Base-by-base conservation (phyloP, 2,888 invertebrate species). In the Omphaloscelis lunosa region DNA sequence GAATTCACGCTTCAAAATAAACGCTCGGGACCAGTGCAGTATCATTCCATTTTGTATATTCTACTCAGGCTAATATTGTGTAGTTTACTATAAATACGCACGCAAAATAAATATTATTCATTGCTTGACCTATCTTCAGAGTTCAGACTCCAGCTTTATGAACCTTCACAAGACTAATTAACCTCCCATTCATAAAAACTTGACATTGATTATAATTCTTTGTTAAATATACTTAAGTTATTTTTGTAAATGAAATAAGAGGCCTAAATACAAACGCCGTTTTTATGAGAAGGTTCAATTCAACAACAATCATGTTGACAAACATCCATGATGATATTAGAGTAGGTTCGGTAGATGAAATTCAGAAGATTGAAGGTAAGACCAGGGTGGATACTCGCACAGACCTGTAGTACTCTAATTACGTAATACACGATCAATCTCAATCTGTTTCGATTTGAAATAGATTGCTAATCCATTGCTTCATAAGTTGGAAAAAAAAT, bases 1-100 rank as follows among this genome's bases (percentile, higher is more conserved):
- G 41, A 41, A 68, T 59, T 68, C 59, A n/a, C n/a, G n/a, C 2
- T 68, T 59, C n/a, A 59, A 53, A 41, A 53, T 72, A 72, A 72
- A 72, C 72, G 39, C 39, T n/a, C 29, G 29, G 41, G 41, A 68
- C 4, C 11, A 51, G 29, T 23, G 29, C 29, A 51, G 9, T 29
- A 53, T 29, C 6, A 58, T n/a, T 45, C 9, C 29, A 29, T 29
- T 67, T 45, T 45, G 1, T 29, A 65, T 65, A n/a, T n/a, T n/a
- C n/a, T n/a, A 70, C 15, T 29, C 15, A 9, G 48, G 29, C 6
- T 67, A 29, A 48, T 48, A 29, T 29, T 15, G 51, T 29, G 5
- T 8, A 67, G 20, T 65, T 66, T 29, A 27, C 20, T 48, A 48
- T 48, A 48, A 17, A 45, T 12, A 20, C 11, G 12, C 27, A 20